phyloP scores from a whole-genome alignment of 2,113 vertebrate genomes.

The Myrmophylax atrothorax region DNA sequence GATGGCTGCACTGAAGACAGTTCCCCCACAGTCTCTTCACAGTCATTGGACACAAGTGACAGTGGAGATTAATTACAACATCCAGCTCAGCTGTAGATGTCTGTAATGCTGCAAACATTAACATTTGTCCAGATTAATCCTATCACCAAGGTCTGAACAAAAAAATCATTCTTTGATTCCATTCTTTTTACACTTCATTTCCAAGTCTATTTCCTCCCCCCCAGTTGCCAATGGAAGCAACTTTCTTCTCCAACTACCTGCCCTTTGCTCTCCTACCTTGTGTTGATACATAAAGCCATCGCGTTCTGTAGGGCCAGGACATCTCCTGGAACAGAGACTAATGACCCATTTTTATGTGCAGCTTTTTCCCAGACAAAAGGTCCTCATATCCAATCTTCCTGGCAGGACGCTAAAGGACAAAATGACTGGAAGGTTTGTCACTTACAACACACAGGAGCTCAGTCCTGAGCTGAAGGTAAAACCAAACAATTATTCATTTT shows the following conservation, averaged over 20 bases:
- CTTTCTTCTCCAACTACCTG: neutral
- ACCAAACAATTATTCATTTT: neutral
- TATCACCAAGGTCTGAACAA: neutral
- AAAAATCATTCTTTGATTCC: neutral
- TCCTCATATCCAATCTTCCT: neutral
- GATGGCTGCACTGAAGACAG: neutral
- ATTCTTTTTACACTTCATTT: neutral
- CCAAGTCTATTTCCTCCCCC: neutral
- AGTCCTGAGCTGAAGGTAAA: neutral
- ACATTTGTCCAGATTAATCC: neutral
- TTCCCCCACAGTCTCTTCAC: neutral
- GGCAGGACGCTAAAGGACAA: neutral
- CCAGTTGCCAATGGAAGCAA: fast-evolving
- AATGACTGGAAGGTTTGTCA: neutral
- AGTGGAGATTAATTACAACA: neutral
- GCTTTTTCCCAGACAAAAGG: neutral
- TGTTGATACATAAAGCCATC: neutral
- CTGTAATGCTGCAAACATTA: neutral
- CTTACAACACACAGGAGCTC: fast-evolving
- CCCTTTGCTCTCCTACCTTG: neutral
- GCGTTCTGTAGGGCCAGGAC: neutral
- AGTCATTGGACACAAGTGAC: neutral
- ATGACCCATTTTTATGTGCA: neutral
- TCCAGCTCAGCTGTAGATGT: neutral
- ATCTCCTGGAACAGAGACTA: neutral